Base-by-base conservation (phyloP, 2,113 vertebrate species). In the Artemisiospiza belli region DNA sequence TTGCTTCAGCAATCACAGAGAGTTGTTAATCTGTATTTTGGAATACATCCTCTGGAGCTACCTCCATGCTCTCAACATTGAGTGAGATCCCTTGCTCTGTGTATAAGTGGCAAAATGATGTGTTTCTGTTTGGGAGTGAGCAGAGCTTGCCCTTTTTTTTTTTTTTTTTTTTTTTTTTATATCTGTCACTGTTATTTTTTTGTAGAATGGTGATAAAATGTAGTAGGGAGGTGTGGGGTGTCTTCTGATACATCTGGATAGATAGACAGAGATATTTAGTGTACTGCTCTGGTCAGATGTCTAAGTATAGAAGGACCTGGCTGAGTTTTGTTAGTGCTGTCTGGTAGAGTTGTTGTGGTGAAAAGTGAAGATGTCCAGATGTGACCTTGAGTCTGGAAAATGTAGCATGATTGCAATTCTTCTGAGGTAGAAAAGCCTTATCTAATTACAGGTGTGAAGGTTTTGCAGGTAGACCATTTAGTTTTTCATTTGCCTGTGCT, bases 371-470 rank as follows among this genome's bases (percentile, higher is more conserved):
- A 61, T 94, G 92, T 94, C 93, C 64, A 91, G 85, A 59, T 73
- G 23, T 92, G 54, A 52, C 67, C 74, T 79, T 79, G 73, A 75
- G 66, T 91, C 57, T 97, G 94, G 90, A 96, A 96, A 95, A 78
- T 61, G 31, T 80, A 77, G 39, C 43, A 10, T 90, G 83, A 88
- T 80, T 86, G 62, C 13, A 79, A 18, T 89, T 28, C 81, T 96
- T 44, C 75, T 86, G 80, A 89, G 90, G 39, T 79, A 74, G 93
- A 83, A 76, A 55, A 88, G 33, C 41, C 61, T 91, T 92, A 68
- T 88, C 51, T 87, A 41, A 59, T 90, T 82, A 76, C 87, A 78
- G 49, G 52, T 78, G 75, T 94, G 85, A 92, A 93, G 54, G 41
- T 90, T 94, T 97, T 84, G 37, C 41, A 67, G 90, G 86, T 87